phyloP scores from a whole-genome alignment of 2,797 vertebrate species.

The Mormyrus proboscirostris region DNA sequence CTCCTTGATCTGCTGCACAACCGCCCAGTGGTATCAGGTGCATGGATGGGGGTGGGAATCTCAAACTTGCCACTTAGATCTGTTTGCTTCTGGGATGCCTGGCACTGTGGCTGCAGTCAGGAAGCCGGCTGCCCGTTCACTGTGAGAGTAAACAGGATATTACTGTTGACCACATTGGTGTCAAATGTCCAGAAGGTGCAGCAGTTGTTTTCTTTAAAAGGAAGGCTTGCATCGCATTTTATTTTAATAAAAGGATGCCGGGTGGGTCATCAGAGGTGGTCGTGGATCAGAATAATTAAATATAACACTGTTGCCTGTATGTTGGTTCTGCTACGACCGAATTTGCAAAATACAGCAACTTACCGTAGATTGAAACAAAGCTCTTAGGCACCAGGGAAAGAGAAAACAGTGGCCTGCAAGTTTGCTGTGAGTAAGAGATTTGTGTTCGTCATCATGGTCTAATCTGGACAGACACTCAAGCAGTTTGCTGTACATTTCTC shows the following conservation, averaged over 20 bases:
- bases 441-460: constrained; percentile 37
- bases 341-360: background rate
- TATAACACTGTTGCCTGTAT: background rate
- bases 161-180: constrained; percentile 34
- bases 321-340: background rate
- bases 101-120: constrained; percentile 36
- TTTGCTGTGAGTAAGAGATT: constrained; percentile 30
- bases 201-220: constrained; percentile 32
- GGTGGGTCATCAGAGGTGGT: background rate
- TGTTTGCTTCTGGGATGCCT: constrained; percentile 46
- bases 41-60: constrained; percentile 45
- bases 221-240: constrained; percentile 35
- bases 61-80: constrained; percentile 43
- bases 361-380: background rate
- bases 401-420: constrained; percentile 20
- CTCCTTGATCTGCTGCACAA: constrained; percentile 48
- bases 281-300: background rate
- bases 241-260: constrained; percentile 35
- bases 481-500: constrained; percentile 24
- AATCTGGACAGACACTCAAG: constrained; percentile 22
- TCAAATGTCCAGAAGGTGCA: constrained; percentile 35
- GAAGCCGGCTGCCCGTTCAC: constrained; percentile 36
- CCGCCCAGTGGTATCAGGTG: constrained; percentile 47
- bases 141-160: constrained; percentile 34
- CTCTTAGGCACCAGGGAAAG: background rate